Percentiles rank a stretch among this genome's conserved stretches.
Evolutionary conservation across 2,888 invertebrate genomes (phyloP).

Genomic region (Agrilus cyanescens): DNA sequence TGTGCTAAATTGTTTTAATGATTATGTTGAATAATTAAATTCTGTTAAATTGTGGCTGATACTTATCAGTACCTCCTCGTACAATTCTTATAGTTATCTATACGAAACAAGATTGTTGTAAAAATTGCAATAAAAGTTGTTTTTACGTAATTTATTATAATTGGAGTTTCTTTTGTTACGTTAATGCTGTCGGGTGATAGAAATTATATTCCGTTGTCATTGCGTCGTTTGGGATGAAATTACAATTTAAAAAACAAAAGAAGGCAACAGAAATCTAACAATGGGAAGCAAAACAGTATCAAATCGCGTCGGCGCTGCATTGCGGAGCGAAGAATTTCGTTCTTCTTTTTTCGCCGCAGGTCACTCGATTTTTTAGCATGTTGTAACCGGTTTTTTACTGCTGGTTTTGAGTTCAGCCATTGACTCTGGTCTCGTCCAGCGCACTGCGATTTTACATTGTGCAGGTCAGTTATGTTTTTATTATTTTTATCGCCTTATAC

Average conservation of each 20-base stretch:
- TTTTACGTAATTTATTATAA: too few relatives aligned
- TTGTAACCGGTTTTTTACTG: constrained; percentile 32
- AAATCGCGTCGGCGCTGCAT: constrained; percentile 17
- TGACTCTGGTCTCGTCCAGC: constrained; percentile 18
- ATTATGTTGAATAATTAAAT: too few relatives aligned
- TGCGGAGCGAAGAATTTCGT: constrained; percentile 18
- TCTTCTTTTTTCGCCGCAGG: constrained; percentile 24
- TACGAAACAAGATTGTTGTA: too few relatives aligned
- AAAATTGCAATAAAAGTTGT: too few relatives aligned
- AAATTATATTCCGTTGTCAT: background rate
- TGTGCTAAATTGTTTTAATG: too few relatives aligned
- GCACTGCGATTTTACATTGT: constrained; percentile 33
- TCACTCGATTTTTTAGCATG: constrained; percentile 25
- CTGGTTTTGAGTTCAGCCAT: constrained; percentile 28
- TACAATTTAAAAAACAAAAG: background rate
- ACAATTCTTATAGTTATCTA: too few relatives aligned
- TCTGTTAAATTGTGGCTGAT: too few relatives aligned
- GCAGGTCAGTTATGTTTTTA: constrained; percentile 35
- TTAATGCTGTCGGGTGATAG: too few relatives aligned
- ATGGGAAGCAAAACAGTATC: constrained; percentile 5
- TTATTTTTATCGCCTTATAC: constrained; percentile 32
- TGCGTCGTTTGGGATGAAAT: background rate
- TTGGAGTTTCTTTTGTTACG: too few relatives aligned
- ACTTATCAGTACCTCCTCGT: too few relatives aligned
- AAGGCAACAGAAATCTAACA: background rate